Evolutionary conservation across 1,140 invertebrate species (phyloP).

Genomic region (Drosophila micromelanica): DNA sequence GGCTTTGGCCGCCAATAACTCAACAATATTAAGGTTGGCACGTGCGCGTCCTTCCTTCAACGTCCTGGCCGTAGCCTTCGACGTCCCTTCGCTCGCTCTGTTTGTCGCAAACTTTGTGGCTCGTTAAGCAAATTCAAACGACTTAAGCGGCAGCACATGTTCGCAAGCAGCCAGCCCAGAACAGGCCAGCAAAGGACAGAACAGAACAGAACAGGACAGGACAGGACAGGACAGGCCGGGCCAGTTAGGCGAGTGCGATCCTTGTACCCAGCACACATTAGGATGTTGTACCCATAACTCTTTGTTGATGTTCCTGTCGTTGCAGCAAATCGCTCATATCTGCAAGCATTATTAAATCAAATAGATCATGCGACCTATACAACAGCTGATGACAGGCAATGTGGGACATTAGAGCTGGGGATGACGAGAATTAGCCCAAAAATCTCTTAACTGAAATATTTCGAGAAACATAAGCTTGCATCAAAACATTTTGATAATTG

Average conservation of each 20-base stretch:
- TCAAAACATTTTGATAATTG: too few species aligned
- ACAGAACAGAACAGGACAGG: not conserved
- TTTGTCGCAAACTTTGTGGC: constrained; percentile 81
- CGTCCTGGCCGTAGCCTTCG: constrained; percentile 10
- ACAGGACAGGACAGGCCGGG: constrained; percentile 19
- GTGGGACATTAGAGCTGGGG: too few species aligned
- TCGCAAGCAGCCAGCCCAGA: constrained; percentile 58
- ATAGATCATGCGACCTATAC: constrained; percentile 27
- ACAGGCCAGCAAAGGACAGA: not conserved
- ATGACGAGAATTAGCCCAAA: too few species aligned
- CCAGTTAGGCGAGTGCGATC: constrained; percentile 4
- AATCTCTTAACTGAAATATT: too few species aligned
- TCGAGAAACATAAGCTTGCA: too few species aligned
- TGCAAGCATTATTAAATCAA: constrained; percentile 72
- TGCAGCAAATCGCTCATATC: constrained; percentile 75
- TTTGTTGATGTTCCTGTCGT: constrained; percentile 63
- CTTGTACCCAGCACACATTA: constrained; percentile 14
- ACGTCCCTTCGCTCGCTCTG: constrained; percentile 18
- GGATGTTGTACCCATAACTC: constrained; percentile 66
- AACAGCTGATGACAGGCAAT: constrained; percentile 1
- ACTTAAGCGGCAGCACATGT: constrained; percentile 82
- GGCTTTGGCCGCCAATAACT: constrained; percentile 79
- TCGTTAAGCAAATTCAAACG: constrained; percentile 83
- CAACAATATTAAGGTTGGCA: constrained; percentile 81
- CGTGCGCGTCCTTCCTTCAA: constrained; percentile 56